Evolutionary conservation across 2,888 invertebrate species (phyloP).

Genomic region (Drosophila sordidula): DNA sequence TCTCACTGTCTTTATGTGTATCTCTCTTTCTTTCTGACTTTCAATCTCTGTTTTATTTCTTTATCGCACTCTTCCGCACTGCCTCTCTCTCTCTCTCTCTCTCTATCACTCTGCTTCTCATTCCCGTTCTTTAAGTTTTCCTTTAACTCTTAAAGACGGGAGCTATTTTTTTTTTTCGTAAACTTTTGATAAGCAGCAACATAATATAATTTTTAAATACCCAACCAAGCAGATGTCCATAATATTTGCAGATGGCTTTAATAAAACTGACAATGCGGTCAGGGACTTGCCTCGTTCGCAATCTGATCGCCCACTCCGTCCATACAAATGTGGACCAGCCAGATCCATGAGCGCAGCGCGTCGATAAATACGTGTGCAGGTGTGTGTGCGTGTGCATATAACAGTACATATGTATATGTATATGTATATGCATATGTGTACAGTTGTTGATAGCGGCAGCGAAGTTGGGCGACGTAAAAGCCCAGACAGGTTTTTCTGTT

Average conservation of each 20-base stretch:
- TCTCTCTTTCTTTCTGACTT: neutral
- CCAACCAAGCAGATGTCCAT: neutral
- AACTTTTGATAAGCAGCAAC: neutral
- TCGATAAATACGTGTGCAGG: slow-evolving; percentile 6
- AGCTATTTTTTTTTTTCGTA: too few species aligned
- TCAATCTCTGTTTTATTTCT: too few species aligned
- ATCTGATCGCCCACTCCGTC: slow-evolving; percentile 30
- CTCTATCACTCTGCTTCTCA: too few species aligned
- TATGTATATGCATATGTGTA: slow-evolving; percentile 5
- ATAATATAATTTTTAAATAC: neutral
- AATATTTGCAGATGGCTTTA: slow-evolving; percentile 6
- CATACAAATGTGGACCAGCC: slow-evolving; percentile 14
- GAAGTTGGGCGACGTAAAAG: slow-evolving; percentile 31
- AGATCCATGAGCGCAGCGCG: slow-evolving; percentile 4
- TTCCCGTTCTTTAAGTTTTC: too few species aligned
- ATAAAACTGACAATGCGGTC: slow-evolving; percentile 35
- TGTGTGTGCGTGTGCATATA: slow-evolving; percentile 15
- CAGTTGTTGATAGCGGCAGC: slow-evolving; percentile 24
- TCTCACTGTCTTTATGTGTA: neutral
- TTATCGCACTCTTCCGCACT: too few species aligned
- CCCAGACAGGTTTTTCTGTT: slow-evolving; percentile 48
- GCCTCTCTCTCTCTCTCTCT: too few species aligned
- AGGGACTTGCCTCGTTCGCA: slow-evolving; percentile 27
- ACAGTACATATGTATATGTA: neutral
- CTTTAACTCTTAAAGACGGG: too few species aligned